These are phyloP conservation scores for Corbicula japonica DNA, from an alignment of 2,888 invertebrate genomes.

Conservation along the genomic window DNA sequence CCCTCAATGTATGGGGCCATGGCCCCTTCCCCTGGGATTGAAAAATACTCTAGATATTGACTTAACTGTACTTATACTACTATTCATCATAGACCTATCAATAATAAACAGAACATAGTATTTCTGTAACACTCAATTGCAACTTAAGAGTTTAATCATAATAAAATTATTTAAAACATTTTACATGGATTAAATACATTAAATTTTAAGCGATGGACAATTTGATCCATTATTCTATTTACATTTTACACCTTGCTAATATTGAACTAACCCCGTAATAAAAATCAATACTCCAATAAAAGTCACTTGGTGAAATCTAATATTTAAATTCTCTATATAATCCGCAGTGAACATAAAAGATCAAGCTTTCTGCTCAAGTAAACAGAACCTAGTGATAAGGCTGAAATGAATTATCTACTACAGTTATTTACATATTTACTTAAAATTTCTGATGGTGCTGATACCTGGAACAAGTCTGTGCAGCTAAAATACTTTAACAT, in stretches of 20 bases:
- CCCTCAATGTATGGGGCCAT: no score
- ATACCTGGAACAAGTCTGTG: conserved; percentile 26
- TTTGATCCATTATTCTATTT: conserved; percentile 9
- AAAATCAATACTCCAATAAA: conserved; percentile 29
- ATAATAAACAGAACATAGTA: no score
- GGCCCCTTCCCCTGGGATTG: no score
- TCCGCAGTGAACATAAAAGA: conserved; percentile 26
- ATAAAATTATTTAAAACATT: no score
- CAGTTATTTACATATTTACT: conserved; percentile 35
- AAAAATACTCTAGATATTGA: no score
- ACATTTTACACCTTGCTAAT: neutral
- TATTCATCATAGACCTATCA: no score
- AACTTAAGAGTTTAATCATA: no score
- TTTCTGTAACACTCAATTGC: no score
- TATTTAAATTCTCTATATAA: conserved; percentile 18
- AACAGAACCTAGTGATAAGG: conserved; percentile 37
- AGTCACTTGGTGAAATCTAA: conserved; percentile 31
- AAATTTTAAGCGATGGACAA: no score
- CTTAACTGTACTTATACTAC: no score
- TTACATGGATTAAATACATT: no score
- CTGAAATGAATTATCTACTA: conserved; percentile 33
- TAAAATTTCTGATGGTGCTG: conserved; percentile 6
- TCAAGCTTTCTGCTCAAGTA: conserved; percentile 21
- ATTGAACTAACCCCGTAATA: conserved; percentile 9
- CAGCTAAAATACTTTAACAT: conserved; percentile 11